These are phyloP conservation scores for Phalloptychus januarius DNA, from an alignment of 2,797 vertebrate genomes.

Conservation along the genomic window DNA sequence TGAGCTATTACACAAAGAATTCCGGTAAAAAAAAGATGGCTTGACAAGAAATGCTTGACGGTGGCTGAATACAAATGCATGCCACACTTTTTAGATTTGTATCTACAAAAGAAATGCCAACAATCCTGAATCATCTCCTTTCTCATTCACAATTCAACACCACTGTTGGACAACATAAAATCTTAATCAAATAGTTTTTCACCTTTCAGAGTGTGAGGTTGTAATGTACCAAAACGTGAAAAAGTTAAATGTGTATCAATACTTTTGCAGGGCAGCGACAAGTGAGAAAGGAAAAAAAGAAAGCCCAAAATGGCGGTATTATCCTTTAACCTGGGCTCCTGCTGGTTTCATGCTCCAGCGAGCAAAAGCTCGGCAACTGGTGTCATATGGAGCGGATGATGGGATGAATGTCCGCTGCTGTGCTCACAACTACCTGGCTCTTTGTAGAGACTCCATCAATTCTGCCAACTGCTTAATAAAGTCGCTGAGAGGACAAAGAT, in stretches of 20 bases:
- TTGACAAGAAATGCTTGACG: not conserved
- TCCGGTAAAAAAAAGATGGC: not conserved
- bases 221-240: not conserved
- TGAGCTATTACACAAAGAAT: not conserved
- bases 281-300: not conserved
- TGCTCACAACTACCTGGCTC: conserved; percentile 60
- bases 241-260: not conserved
- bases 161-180: not conserved
- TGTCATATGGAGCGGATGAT: conserved; percentile 72
- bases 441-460: conserved; percentile 73
- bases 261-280: not conserved
- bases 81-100: not conserved
- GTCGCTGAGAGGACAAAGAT: conserved; percentile 40
- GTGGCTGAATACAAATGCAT: not conserved
- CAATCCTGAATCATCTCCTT: not conserved
- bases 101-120: not conserved
- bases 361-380: conserved; percentile 50
- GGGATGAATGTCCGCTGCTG: conserved; percentile 68
- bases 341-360: conserved; percentile 54
- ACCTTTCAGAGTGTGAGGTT: not conserved
- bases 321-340: conserved; percentile 68
- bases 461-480: conserved; percentile 71
- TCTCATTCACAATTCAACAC: not conserved
- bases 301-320: conserved; percentile 32
- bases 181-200: not conserved